Evolutionary conservation across 2,888 invertebrate species (phyloP).

Genomic region (Lepas anatifera): DNA sequence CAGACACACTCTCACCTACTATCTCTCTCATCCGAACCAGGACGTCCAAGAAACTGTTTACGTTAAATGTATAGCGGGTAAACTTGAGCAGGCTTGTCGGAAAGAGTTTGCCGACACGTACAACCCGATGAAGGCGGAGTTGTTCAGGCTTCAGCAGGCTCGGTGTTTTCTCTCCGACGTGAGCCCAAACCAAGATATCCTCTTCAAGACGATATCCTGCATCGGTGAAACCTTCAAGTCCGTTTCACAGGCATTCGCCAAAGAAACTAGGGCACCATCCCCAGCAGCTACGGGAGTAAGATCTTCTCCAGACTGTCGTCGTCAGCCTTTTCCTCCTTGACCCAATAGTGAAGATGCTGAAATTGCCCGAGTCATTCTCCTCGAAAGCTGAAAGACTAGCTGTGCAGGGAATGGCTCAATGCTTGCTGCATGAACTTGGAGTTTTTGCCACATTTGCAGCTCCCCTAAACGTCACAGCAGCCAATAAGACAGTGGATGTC

Average conservation of each 20-base stretch:
- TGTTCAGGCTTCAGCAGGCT: background rate
- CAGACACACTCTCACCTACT: background rate
- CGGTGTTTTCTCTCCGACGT: background rate
- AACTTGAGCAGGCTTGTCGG: background rate
- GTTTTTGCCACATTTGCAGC: background rate
- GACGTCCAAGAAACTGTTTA: background rate
- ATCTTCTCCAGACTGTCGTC: too few species aligned
- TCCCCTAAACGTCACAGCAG: background rate
- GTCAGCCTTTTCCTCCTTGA: background rate
- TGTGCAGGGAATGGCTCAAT: background rate
- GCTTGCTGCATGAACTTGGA: background rate
- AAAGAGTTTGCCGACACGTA: conserved; percentile 1
- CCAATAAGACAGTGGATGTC: background rate
- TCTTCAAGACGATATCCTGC: conserved; percentile 2
- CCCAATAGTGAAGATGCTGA: background rate
- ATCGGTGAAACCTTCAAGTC: background rate
- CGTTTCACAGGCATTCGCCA: background rate
- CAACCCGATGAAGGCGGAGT: conserved; percentile 2
- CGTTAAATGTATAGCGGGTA: background rate
- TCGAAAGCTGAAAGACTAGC: background rate
- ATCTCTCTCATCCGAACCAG: background rate
- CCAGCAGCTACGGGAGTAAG: too few species aligned
- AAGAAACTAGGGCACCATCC: background rate
- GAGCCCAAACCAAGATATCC: background rate
- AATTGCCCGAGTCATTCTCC: background rate